Percentiles rank a stretch among this genome's conserved stretches.
Conservation (phyloP, 2,888 invertebrate genomes). For the Ectemnius continuus region DNA sequence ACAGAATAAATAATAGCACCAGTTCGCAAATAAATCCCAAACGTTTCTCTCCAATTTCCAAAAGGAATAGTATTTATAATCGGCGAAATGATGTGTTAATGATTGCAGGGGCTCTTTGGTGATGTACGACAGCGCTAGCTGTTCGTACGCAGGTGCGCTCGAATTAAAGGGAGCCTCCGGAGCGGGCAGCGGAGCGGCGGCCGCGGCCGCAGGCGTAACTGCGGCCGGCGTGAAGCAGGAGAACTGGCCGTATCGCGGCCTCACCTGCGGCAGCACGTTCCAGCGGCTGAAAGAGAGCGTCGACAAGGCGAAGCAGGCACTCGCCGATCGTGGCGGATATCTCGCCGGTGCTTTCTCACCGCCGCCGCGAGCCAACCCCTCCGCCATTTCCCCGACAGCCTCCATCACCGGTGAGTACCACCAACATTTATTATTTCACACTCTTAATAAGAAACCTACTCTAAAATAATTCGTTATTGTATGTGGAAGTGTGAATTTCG, state of each 20-base stretch:
- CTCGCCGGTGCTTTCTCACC: conserved; percentile 76
- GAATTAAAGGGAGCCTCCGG: conserved; percentile 86
- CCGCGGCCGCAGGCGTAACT: conserved; percentile 73
- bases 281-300: conserved; percentile 94
- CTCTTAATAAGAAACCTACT: too few species aligned
- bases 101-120: conserved; percentile 76
- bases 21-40: too few species aligned
- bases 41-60: background rate
- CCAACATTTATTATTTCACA: too few species aligned
- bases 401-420: conserved; percentile 74
- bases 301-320: conserved; percentile 92
- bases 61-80: background rate
- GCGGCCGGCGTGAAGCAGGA: conserved; percentile 73
- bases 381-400: conserved; percentile 73
- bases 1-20: too few species aligned
- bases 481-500: too few species aligned
- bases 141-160: conserved; percentile 92
- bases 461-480: too few species aligned
- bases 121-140: conserved; percentile 94
- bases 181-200: conserved; percentile 73
- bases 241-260: conserved; percentile 82
- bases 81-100: background rate
- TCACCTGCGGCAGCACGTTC: conserved; percentile 90
- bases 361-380: conserved; percentile 75
- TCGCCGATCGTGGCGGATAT: conserved; percentile 78